A percentile compares a stretch with the other conserved stretches of the same genome.
Evolutionary conservation across 2,113 vertebrate genomes (phyloP).

Genomic region (Solea senegalensis): DNA sequence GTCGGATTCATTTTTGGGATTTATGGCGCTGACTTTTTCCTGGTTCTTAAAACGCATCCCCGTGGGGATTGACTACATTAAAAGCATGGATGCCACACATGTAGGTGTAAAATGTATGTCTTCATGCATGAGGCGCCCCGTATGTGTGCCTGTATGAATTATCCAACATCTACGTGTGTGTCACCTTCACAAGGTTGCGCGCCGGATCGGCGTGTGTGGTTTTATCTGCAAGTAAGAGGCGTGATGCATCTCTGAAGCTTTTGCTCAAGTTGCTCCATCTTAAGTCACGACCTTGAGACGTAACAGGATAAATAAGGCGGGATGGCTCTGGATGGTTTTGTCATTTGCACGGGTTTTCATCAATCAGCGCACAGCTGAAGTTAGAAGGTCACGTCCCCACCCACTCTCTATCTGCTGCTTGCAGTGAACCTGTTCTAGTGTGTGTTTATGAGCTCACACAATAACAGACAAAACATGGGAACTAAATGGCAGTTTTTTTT

Average conservation of each 20-base stretch:
- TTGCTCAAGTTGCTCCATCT: constrained; percentile 21
- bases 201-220: not conserved
- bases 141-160: constrained; percentile 30
- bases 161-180: constrained; percentile 4
- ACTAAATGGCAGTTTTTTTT: no score
- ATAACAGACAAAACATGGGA: not conserved
- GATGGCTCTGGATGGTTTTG: constrained; percentile 8
- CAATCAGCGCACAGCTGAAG: constrained; percentile 27
- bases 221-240: constrained; percentile 25
- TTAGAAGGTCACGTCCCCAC: constrained; percentile 3
- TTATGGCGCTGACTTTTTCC: constrained; percentile 55
- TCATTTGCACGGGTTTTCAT: constrained; percentile 27
- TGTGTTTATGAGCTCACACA: not conserved
- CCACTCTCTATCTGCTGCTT: not conserved
- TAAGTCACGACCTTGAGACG: constrained; percentile 53
- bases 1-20: constrained; percentile 45
- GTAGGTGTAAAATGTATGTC: constrained; percentile 1
- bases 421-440: constrained; percentile 1
- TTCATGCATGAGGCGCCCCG: constrained; percentile 11
- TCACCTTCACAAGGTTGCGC: constrained; percentile 56
- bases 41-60: constrained; percentile 8
- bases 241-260: constrained; percentile 33
- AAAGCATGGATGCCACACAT: not conserved
- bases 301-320: constrained; percentile 20
- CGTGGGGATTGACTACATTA: not conserved